A percentile compares a stretch with the other conserved stretches of the same genome.
Conservation (phyloP, 2,113 vertebrate species). For the Tyrannus savana region DNA sequence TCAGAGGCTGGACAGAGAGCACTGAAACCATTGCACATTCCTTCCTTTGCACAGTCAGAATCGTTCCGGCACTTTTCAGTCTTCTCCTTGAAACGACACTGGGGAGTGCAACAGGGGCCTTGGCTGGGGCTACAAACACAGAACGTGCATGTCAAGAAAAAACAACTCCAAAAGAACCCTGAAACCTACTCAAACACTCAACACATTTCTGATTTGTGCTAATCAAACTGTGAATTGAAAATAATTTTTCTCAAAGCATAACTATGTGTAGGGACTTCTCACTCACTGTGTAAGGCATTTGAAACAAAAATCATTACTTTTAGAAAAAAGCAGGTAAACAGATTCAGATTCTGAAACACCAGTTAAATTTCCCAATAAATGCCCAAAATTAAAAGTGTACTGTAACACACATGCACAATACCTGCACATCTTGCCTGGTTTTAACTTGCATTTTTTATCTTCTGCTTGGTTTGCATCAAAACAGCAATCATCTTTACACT, state of each 20-base stretch:
- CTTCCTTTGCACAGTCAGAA: slow-evolving; percentile 87
- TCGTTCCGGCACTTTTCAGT: slow-evolving; percentile 81
- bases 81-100: slow-evolving; percentile 77
- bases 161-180: not conserved
- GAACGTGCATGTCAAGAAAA: not conserved
- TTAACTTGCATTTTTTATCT: slow-evolving; percentile 86
- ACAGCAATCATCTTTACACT: slow-evolving; percentile 92
- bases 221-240: not conserved
- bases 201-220: not conserved
- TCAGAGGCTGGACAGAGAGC: slow-evolving; percentile 86
- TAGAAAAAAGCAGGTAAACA: not conserved
- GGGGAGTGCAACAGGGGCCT: slow-evolving; percentile 88
- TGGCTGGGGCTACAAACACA: slow-evolving; percentile 86
- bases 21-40: slow-evolving; percentile 82
- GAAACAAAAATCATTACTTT: not conserved
- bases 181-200: not conserved
- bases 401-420: slow-evolving; percentile 28
- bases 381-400: not conserved
- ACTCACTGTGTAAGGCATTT: not conserved
- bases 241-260: not conserved
- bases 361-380: not conserved
- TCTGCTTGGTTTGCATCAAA: slow-evolving; percentile 84
- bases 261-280: not conserved
- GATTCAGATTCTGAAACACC: not conserved
- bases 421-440: slow-evolving; percentile 86